Evolutionary conservation across 2,888 invertebrate species (phyloP).

Genomic region (Tetragonula carbonaria): DNA sequence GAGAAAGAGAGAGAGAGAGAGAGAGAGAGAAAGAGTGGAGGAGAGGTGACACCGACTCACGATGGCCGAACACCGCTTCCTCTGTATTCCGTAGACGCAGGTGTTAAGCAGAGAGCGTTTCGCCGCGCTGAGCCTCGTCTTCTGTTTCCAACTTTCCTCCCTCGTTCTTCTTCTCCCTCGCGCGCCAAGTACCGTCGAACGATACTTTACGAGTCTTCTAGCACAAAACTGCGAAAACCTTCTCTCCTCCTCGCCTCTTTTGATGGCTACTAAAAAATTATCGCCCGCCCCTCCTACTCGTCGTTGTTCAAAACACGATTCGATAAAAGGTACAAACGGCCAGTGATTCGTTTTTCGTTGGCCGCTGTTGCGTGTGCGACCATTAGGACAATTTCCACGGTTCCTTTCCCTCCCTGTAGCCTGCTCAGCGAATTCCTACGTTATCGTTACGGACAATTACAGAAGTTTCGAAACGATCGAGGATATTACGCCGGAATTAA

Average conservation of each 20-base stretch:
- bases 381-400: slow-evolving; percentile 6
- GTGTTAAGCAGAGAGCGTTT: slow-evolving; percentile 55
- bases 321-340: slow-evolving; percentile 10
- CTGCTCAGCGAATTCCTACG: slow-evolving; percentile 8
- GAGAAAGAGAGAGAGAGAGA: not conserved
- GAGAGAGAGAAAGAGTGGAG: not conserved
- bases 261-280: slow-evolving; percentile 16
- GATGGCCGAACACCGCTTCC: slow-evolving; percentile 34
- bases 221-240: slow-evolving; percentile 15
- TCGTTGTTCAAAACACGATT: not conserved
- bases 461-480: slow-evolving; percentile 57
- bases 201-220: slow-evolving; percentile 53
- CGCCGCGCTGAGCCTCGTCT: slow-evolving; percentile 35
- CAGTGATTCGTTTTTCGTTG: slow-evolving; percentile 5
- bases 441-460: slow-evolving; percentile 60
- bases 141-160: slow-evolving; percentile 38
- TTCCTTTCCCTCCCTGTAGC: not conserved
- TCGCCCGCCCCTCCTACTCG: not conserved
- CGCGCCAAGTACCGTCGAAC: slow-evolving; percentile 13
- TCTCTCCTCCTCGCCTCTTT: not conserved
- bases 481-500: slow-evolving; percentile 47
- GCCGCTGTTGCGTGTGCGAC: not conserved
- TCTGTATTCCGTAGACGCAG: slow-evolving; percentile 54
- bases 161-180: not conserved
- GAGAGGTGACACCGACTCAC: slow-evolving; percentile 15